Evolutionary conservation across 2,888 invertebrate genomes (phyloP).

Genomic region (Biston betularia): DNA sequence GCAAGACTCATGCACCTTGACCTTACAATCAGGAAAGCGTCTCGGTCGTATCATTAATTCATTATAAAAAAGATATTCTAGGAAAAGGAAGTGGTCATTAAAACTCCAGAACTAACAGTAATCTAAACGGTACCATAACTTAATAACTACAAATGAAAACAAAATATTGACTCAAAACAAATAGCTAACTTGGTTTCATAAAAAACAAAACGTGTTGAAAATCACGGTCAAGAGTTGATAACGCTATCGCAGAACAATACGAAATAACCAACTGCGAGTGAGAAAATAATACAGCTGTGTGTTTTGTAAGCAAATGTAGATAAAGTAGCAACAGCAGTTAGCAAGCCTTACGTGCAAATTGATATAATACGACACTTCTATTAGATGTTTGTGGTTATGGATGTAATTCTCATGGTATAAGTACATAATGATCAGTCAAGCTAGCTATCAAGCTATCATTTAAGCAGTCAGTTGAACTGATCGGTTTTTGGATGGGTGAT

Average conservation of each 20-base stretch:
- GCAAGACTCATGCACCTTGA: too few species aligned
- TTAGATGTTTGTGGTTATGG: not conserved
- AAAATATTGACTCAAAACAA: conserved; percentile 4
- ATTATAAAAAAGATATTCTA: too few species aligned
- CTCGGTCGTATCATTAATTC: too few species aligned
- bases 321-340: not conserved
- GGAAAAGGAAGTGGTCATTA: too few species aligned
- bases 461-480: too few species aligned
- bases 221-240: conserved; percentile 35
- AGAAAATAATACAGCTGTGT: conserved; percentile 15
- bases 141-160: not conserved
- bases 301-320: conserved; percentile 20
- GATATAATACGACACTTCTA: not conserved
- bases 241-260: conserved; percentile 36
- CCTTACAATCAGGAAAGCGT: too few species aligned
- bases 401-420: too few species aligned
- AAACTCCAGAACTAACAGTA: too few species aligned
- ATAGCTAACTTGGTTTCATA: not conserved
- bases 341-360: conserved; percentile 1
- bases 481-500: too few species aligned
- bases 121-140: too few species aligned
- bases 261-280: conserved; percentile 16
- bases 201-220: conserved; percentile 30
- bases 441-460: too few species aligned
- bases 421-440: too few species aligned